A percentile compares a stretch with the other conserved stretches of the same genome.
These are phyloP conservation scores for Agriopis leucophaearia DNA, from an alignment of 2,888 invertebrate genomes.

Conservation along the genomic window DNA sequence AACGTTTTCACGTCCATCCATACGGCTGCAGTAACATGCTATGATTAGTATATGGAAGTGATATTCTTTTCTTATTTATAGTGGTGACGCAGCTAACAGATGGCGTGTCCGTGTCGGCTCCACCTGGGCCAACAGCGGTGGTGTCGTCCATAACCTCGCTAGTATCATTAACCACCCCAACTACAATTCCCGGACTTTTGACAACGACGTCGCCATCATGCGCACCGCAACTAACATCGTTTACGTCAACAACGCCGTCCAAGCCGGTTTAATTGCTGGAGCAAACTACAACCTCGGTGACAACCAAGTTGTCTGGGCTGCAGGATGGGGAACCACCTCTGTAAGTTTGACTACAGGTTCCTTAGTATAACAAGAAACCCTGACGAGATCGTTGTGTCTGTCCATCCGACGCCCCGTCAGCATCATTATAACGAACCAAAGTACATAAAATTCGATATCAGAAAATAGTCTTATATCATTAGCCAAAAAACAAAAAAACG, in stretches of 20 bases:
- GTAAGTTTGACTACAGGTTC: constrained; percentile 48
- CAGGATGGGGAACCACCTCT: constrained; percentile 9
- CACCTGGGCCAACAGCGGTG: constrained; percentile 57
- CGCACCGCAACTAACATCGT: constrained; percentile 50
- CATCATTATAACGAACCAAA: too few relatives aligned
- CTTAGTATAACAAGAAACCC: too few relatives aligned
- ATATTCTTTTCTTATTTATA: constrained; percentile 19
- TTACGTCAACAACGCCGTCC: constrained; percentile 47
- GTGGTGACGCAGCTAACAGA: constrained; percentile 47
- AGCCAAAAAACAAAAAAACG: too few relatives aligned
- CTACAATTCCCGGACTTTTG: constrained; percentile 53
- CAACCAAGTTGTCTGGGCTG: constrained; percentile 38
- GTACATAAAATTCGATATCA: too few relatives aligned
- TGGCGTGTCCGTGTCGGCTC: constrained; percentile 62
- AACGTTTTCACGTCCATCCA: too few relatives aligned
- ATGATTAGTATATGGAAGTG: too few relatives aligned
- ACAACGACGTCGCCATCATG: constrained; percentile 68
- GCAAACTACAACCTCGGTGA: constrained; percentile 57
- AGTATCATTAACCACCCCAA: constrained; percentile 58
- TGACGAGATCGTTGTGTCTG: too few relatives aligned
- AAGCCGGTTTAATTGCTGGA: constrained; percentile 57
- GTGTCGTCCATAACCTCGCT: constrained; percentile 48
- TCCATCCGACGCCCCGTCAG: too few relatives aligned
- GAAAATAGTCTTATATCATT: too few relatives aligned
- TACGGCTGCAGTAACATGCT: too few relatives aligned